Base-by-base conservation (phyloP, 2,797 vertebrate species). In the Propithecus perrieri region DNA sequence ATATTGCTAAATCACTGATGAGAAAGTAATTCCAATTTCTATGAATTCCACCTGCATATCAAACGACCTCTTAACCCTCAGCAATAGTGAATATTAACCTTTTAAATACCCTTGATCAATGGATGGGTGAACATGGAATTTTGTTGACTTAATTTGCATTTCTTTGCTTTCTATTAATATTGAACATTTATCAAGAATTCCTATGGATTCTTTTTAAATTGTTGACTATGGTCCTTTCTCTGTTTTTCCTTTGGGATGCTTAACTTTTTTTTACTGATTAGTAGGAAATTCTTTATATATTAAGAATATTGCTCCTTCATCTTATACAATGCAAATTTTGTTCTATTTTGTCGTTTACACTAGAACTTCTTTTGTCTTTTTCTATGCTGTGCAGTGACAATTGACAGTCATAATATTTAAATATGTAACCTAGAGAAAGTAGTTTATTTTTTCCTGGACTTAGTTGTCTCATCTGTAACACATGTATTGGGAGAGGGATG, bases 161-260 rank as follows among this genome's bases (percentile, higher is more conserved):
- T 74, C 7, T 96, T 84, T 94, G 17, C 6, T 90, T 96, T 94
- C 57, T 92, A n/a, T 91, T 95, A 80, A 59, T 18, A 91, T 20
- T 91, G 48, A 95, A 75, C 11, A 59, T 84, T 94, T 94, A 90
- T 71, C 24, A 81, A 81, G 33, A 93, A 67, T 94, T 88, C 30
- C 35, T 85, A 50, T 41, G 3, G 8, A 80, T 72, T 81, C 6
- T 81, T 79, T 78, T 33, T 57, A 88, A 83, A 46, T 22, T 90
- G 8, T 69, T 28, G 61, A 18, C 35, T 38, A 81, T 35, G 69
- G 0, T 85, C 10, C 18, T 96, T 94, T 81, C 14, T 48, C 24
- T 81, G 7, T 55, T 84, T 92, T 83, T 11, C 14, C 8, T 84
- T 91, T 91, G 72, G 20, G 6, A 1, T 38, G 1, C 4, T 92